phyloP scores from a whole-genome alignment of 2,888 invertebrate species.

The Phyto melanocephala region DNA sequence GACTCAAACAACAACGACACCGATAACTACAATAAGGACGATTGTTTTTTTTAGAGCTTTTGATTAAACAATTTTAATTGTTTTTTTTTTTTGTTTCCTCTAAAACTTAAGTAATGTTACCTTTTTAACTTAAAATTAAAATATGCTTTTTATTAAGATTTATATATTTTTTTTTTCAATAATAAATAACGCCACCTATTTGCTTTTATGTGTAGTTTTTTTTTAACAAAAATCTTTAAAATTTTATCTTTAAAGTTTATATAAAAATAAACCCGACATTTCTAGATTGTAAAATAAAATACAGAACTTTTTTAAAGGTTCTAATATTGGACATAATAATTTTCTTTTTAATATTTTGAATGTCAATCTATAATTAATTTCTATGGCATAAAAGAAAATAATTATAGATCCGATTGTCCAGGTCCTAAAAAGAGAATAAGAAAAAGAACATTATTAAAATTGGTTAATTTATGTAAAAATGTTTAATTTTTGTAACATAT shows the following conservation, averaged over 20 bases:
- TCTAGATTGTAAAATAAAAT: neutral
- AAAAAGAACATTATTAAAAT: conserved; percentile 56
- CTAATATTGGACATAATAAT: conserved; percentile 65
- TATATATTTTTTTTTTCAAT: neutral
- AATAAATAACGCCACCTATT: conserved; percentile 43
- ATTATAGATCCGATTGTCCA: conserved; percentile 83
- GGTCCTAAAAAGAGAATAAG: conserved; percentile 80
- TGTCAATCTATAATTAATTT: conserved; percentile 77
- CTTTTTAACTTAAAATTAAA: conserved; percentile 25
- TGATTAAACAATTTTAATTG: conserved; percentile 56
- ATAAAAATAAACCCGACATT: conserved; percentile 40
- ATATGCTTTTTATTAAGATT: conserved; percentile 9
- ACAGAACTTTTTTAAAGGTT: conserved; percentile 55
- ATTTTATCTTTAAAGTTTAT: conserved; percentile 18
- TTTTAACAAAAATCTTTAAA: conserved; percentile 40
- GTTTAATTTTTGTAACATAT: conserved; percentile 25
- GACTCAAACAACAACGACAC: too few species aligned
- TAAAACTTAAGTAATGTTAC: conserved; percentile 54
- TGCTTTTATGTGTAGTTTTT: neutral
- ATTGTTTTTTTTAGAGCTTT: conserved; percentile 66
- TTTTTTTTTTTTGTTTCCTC: conserved; percentile 40
- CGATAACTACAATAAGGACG: too few species aligned
- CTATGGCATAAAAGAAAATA: conserved; percentile 78
- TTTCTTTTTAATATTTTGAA: conserved; percentile 19
- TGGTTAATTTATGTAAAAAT: conserved; percentile 2